Conservation (phyloP, 2,797 vertebrate species). For the Cichlasoma orientale region DNA sequence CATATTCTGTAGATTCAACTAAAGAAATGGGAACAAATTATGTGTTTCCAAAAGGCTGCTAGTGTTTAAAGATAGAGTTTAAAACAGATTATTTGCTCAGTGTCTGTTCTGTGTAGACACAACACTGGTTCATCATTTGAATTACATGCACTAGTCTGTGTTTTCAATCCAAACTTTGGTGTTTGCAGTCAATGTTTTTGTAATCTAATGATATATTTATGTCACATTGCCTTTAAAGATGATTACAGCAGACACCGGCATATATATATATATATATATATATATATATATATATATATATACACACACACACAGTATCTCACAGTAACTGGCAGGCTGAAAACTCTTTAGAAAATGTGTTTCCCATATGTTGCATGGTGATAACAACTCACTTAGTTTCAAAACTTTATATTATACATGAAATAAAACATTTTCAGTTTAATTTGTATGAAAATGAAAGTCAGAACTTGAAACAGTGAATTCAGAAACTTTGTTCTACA, state of each 20-base stretch:
- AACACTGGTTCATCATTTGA: not conserved
- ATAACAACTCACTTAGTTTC: not conserved
- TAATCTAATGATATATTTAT: not conserved
- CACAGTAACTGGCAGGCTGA: too few species aligned
- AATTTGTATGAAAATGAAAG: not conserved
- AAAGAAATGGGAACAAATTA: not conserved
- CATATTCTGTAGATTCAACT: not conserved
- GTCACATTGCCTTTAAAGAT: not conserved
- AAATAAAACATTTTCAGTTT: not conserved
- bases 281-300: too few species aligned
- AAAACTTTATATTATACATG: not conserved
- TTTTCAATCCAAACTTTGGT: not conserved
- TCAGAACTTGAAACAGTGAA: not conserved
- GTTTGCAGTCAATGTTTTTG: not conserved
- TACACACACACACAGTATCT: too few species aligned
- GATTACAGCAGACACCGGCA: too few species aligned
- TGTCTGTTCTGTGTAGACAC: too few species aligned
- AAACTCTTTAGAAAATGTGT: not conserved
- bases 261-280: too few species aligned
- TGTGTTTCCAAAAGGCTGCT: not conserved
- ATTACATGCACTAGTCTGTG: not conserved
- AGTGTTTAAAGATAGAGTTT: too few species aligned
- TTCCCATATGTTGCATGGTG: not conserved
- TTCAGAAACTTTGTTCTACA: not conserved
- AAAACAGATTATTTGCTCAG: too few species aligned